Evolutionary conservation across 2,797 vertebrate species (phyloP), one percentile per base, ranked within the genome.

Genomic region (Otolemur crassicaudatus): DNA sequence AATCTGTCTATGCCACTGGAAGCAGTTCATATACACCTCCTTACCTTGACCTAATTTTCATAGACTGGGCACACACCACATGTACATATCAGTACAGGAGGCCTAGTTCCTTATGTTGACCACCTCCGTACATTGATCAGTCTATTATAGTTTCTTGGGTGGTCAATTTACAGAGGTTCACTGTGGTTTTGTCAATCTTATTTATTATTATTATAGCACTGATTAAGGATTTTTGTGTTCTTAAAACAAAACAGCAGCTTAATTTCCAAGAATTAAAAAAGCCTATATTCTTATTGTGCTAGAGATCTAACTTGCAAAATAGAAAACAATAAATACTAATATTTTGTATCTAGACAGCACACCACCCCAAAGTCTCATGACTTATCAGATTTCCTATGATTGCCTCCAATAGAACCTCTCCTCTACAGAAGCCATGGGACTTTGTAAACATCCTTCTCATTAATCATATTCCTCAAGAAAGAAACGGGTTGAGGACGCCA

Each of bases 301-400:
- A 31, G 58, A 70, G 25, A 73, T 37, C 81, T 85, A 69, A 93
- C 90, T 70, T 96, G 31, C 37, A 94, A 93, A 97, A 72, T 40
- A 72, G 4, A 56, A 90, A 91, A 80, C 63, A 87, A 91, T 25
- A 34, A 34, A 43, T 60, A 22, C 34, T 72, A 79, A 31, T 43
- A 69, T 76, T 95, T 65, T 77, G 65, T 90, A 77, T 43, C 49
- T n/a, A 77, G 46, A 84, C 5, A 82, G 17, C 43, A 60, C 49
- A 70, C 31, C 53, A 37, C 25, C 53, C 77, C 83, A 70, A 75
- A 31, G 20, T 85, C 58, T 95, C 65, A 34, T 76, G 40, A 89
- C 89, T 94, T 85, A 23, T 73, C 77, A 85, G 72, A 58, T 31
- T 80, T 82, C 70, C 72, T 80, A 20, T 95, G 92, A 90, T 16